Conservation (phyloP, 2,113 vertebrate species). For the Forbesichthys papilliferus region DNA sequence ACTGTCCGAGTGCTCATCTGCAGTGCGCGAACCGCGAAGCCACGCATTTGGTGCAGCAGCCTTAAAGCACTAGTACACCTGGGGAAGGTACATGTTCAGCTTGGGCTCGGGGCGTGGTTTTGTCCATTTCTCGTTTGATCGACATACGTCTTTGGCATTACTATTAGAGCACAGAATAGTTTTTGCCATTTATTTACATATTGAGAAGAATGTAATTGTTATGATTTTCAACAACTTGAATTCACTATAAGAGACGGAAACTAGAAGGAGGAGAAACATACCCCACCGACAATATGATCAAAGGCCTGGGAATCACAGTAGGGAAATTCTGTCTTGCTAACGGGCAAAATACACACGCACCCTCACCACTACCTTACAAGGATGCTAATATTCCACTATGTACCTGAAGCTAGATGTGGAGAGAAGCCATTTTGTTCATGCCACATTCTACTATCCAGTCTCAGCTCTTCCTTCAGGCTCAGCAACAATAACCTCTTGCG, state of each 20-base stretch:
- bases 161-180: too few species aligned
- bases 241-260: conserved; percentile 42
- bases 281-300: conserved; percentile 47
- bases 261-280: conserved; percentile 37
- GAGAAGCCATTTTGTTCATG: conserved; percentile 44
- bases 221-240: conserved; percentile 8
- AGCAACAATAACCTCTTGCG: conserved; percentile 53
- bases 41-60: too few species aligned
- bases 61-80: too few species aligned
- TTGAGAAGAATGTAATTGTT: too few species aligned
- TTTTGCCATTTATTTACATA: too few species aligned
- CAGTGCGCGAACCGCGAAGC: too few species aligned
- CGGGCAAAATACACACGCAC: conserved; percentile 8
- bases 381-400: conserved; percentile 20
- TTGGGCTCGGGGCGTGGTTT: too few species aligned
- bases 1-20: too few species aligned
- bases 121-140: too few species aligned
- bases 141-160: too few species aligned
- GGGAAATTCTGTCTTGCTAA: conserved; percentile 11
- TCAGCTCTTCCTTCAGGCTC: conserved; percentile 26
- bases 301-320: conserved; percentile 47
- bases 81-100: too few species aligned
- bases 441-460: conserved; percentile 44
- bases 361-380: conserved; percentile 19
- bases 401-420: conserved; percentile 34